Base-by-base conservation (phyloP, 1,140 invertebrate species). In the Papilio polyxenes region DNA sequence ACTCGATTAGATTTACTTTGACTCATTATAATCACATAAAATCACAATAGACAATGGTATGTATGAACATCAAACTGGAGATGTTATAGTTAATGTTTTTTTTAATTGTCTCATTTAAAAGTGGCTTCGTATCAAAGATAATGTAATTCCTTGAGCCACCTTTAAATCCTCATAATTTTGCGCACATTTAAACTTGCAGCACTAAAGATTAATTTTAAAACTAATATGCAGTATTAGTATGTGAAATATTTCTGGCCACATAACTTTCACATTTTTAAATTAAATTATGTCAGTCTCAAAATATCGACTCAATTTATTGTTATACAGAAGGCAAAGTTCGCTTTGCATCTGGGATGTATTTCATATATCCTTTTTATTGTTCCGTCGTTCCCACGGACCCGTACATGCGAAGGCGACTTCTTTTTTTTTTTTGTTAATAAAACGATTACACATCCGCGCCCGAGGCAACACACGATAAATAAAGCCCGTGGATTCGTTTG, bases 381-480 rank as follows among this genome's bases (percentile, higher is more conserved):
- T 85, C 79, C 83, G 44, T 83, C 82, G 89, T 93, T 93, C 92
- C 90, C 92, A 94, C 92, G 92, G 85, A 87, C 85, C 86, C 82
- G 72, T 88, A 87, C 92, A 89, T 87, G 87, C 86, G 86, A 89
- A 83, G 83, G 85, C 84, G 85, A 84, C 82, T 83, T 53, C 51
- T 79, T 82, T 83, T 84, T n/a, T n/a, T n/a, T 86, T 82, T 86
- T 83, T 83, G 82, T 83, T 84, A 82, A 84, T 86, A 85, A 85
- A 86, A 87, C 82, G 75, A 84, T 65, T 81, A 84, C 78, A 86
- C 88, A 92, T 93, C 90, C 91, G 91, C 83, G 92, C 92, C 91
- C 84, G 85, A 69, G 89, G 92, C 92, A 31, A 88, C 86, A 87
- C 86, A 84, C 80, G 87, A 86, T 86, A 85, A 89, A 88, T 88